phyloP scores from a whole-genome alignment of 2,113 vertebrate species.

The Pedetes capensis region DNA sequence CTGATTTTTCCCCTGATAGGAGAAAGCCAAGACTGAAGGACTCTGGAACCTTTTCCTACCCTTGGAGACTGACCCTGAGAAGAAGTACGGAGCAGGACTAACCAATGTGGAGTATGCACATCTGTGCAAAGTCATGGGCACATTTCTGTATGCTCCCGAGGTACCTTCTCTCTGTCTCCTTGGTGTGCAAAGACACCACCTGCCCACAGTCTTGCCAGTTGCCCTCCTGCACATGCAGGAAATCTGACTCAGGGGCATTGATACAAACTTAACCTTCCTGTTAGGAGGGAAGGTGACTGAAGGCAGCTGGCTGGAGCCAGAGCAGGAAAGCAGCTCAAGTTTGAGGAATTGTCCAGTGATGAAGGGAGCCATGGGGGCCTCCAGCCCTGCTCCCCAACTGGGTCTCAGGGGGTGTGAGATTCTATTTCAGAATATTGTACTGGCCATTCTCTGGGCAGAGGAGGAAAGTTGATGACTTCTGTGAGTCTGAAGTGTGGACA shows the following conservation, averaged over 20 bases:
- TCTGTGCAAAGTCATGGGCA: constrained; percentile 82
- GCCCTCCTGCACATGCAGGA: background rate
- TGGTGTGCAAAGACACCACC: rapidly evolving
- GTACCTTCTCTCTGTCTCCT: constrained; percentile 46
- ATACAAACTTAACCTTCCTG: background rate
- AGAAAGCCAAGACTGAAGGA: constrained; percentile 78
- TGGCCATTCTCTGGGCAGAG: too few relatives aligned
- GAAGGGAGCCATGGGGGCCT: background rate
- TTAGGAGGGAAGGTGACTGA: rapidly evolving
- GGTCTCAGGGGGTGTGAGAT: background rate
- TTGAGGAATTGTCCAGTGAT: background rate
- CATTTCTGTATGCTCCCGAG: constrained; percentile 79
- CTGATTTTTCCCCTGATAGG: constrained; percentile 58
- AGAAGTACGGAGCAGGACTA: constrained; percentile 79
- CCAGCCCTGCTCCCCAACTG: too few relatives aligned
- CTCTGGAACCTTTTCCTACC: constrained; percentile 85
- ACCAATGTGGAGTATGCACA: constrained; percentile 81
- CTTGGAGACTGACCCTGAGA: constrained; percentile 77
- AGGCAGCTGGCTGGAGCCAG: background rate
- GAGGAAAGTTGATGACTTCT: too few relatives aligned
- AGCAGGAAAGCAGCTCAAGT: background rate
- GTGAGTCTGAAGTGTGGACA: background rate
- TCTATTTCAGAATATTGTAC: too few relatives aligned
- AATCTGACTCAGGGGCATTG: background rate
- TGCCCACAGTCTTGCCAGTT: too few relatives aligned